Conservation (phyloP, 1,140 invertebrate species). For the Drosophila tsacasi region DNA sequence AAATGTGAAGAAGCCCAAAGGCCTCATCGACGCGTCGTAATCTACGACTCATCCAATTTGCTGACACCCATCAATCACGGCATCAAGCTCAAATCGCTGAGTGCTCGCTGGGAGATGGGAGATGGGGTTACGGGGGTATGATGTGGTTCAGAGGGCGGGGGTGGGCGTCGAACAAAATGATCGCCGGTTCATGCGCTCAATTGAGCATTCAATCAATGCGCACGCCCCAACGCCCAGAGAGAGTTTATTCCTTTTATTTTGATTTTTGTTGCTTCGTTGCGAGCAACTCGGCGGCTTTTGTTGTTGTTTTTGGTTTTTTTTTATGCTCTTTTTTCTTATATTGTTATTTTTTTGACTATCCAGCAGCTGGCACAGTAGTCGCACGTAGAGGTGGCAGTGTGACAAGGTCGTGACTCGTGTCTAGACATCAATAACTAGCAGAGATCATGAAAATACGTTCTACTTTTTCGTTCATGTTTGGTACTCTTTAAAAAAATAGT, state of each 20-base stretch:
- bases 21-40: conserved; percentile 52
- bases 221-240: conserved; percentile 65
- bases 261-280: conserved; percentile 18
- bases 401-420: conserved; percentile 5
- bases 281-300: conserved; percentile 4
- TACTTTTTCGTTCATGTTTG: not conserved
- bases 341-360: conserved; percentile 28
- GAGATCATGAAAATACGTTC: not conserved
- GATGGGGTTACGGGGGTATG: not conserved
- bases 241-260: conserved; percentile 34
- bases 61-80: conserved; percentile 79
- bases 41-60: conserved; percentile 75
- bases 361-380: conserved; percentile 62
- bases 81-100: conserved; percentile 72
- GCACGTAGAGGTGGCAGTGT: conserved; percentile 14
- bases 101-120: conserved; percentile 16
- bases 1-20: conserved; percentile 44
- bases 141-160: conserved; percentile 2
- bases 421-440: not conserved
- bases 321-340: not conserved
- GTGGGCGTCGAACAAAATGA: conserved; percentile 61
- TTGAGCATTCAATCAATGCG: conserved; percentile 77
- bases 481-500: not conserved
- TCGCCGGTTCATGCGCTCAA: conserved; percentile 77
- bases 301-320: conserved; percentile 18